These are phyloP conservation scores for Agonum fuliginosum DNA, from an alignment of 2,888 invertebrate species.

Conservation along the genomic window DNA sequence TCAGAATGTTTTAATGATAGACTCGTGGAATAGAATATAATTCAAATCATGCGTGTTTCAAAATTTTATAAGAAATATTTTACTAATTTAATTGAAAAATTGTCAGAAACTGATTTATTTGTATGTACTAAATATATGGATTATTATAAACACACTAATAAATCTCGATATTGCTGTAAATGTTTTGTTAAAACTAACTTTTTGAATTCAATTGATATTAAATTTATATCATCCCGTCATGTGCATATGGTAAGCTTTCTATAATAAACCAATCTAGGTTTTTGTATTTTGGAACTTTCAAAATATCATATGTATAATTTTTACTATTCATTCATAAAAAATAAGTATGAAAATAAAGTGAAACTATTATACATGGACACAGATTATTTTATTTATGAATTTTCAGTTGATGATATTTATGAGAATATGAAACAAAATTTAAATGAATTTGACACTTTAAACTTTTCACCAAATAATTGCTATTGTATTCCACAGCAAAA, in stretches of 20 bases:
- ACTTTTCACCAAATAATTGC: conserved; percentile 61
- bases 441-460: conserved; percentile 64
- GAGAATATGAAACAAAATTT: conserved; percentile 61
- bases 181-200: conserved; percentile 66
- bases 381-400: conserved; percentile 63
- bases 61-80: too few species aligned
- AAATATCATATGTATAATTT: conserved; percentile 69
- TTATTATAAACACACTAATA: too few species aligned
- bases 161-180: too few species aligned
- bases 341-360: conserved; percentile 64
- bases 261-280: conserved; percentile 69
- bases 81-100: too few species aligned
- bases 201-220: conserved; percentile 65
- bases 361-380: conserved; percentile 64
- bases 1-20: too few species aligned
- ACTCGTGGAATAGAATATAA: too few species aligned
- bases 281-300: conserved; percentile 67
- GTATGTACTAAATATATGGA: too few species aligned
- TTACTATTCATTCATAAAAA: conserved; percentile 66
- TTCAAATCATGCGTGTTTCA: too few species aligned
- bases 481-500: conserved; percentile 62
- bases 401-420: conserved; percentile 67
- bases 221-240: conserved; percentile 67
- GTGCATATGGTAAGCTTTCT: conserved; percentile 64
- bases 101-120: too few species aligned